Conservation (phyloP, 1,140 invertebrate genomes). For the Oreohelix idahoensis region DNA sequence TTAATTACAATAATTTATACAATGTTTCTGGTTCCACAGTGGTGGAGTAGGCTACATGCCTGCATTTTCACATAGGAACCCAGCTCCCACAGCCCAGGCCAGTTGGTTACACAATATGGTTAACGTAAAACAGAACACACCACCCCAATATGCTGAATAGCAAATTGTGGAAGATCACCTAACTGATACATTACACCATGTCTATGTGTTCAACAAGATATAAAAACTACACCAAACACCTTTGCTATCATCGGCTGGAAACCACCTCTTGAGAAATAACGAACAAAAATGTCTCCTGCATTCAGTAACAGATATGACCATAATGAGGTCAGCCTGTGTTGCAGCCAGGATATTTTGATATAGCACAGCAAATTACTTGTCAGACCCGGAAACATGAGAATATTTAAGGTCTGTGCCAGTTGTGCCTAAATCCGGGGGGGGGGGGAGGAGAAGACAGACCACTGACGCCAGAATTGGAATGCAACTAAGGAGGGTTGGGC, state of each 20-base stretch:
- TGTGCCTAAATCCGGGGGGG: too few species aligned
- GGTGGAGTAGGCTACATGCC: too few species aligned
- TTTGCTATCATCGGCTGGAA: not conserved
- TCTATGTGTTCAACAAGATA: not conserved
- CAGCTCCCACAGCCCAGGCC: too few species aligned
- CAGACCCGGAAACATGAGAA: not conserved
- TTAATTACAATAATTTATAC: too few species aligned
- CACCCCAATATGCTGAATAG: not conserved
- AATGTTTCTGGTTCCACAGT: too few species aligned
- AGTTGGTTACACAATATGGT: too few species aligned
- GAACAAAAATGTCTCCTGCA: not conserved
- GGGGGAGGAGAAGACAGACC: too few species aligned
- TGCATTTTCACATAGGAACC: too few species aligned
- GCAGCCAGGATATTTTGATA: conserved; percentile 6
- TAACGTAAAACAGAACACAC: too few species aligned
- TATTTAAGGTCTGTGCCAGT: not conserved
- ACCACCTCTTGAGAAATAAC: not conserved
- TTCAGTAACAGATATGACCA: conserved; percentile 5
- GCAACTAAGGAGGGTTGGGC: too few species aligned
- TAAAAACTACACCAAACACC: not conserved
- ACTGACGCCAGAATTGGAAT: too few species aligned
- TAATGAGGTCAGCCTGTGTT: conserved; percentile 7
- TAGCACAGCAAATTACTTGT: conserved; percentile 18
- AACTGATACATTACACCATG: not conserved
- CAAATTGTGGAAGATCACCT: not conserved